phyloP scores from a whole-genome alignment of 2,113 vertebrate genomes.

The Hemichromis elongatus region DNA sequence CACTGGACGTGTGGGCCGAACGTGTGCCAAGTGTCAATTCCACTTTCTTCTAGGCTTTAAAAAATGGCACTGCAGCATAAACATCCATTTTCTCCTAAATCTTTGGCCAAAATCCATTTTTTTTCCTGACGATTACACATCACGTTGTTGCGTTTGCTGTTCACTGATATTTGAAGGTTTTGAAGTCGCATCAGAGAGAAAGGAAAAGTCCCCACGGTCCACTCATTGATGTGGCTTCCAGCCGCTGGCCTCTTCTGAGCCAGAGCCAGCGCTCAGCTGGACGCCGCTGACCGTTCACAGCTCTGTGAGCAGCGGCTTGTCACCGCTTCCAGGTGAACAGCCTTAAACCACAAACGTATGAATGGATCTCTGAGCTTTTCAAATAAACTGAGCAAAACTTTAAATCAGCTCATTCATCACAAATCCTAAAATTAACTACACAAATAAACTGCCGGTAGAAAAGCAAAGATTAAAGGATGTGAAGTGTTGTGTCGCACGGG shows the following conservation, averaged over 20 bases:
- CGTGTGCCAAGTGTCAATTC: background rate
- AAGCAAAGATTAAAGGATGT: background rate
- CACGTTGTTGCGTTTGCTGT: background rate
- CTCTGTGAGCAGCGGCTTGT: background rate
- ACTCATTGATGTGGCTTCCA: background rate
- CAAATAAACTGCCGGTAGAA: background rate
- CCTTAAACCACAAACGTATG: background rate
- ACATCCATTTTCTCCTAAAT: background rate
- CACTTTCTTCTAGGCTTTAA: background rate
- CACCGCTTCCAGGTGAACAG: background rate
- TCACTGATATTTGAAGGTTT: background rate
- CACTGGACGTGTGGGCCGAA: background rate
- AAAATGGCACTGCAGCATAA: background rate
- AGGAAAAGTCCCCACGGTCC: background rate
- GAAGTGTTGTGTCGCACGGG: background rate
- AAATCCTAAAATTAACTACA: background rate
- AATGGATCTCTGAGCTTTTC: background rate
- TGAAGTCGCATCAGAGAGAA: background rate
- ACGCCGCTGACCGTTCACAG: background rate
- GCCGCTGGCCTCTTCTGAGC: background rate
- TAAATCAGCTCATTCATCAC: background rate
- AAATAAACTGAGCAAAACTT: background rate
- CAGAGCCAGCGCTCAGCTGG: rapidly evolving
- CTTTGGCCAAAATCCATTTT: rapidly evolving
- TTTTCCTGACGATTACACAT: background rate